Evolutionary conservation across 2,113 vertebrate genomes (phyloP).

Genomic region (Oxyruncus cristatus): DNA sequence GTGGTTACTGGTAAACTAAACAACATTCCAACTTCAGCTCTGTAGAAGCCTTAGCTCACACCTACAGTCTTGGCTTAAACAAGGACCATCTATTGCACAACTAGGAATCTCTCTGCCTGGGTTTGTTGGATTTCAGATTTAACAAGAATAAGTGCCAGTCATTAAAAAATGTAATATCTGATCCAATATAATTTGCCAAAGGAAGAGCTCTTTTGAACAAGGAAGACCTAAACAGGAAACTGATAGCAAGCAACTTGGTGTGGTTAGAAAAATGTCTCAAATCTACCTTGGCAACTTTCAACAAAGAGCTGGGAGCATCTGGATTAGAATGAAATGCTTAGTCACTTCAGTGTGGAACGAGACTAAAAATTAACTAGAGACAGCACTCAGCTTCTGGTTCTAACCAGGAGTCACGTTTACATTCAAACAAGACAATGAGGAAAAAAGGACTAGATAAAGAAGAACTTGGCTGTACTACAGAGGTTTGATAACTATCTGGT

Average conservation of each 20-base stretch:
- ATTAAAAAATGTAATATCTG: not conserved
- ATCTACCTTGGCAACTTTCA: not conserved
- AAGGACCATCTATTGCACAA: not conserved
- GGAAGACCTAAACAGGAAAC: not conserved
- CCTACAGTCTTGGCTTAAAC: not conserved
- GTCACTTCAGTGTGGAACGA: not conserved
- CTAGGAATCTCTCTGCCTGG: not conserved
- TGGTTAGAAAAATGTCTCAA: not conserved
- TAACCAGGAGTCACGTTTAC: not conserved
- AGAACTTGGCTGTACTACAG: not conserved
- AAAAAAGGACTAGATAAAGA: not conserved
- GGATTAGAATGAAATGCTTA: not conserved
- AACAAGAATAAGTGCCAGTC: not conserved
- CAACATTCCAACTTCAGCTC: not conserved
- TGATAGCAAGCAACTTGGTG: not conserved
- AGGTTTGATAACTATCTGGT: not conserved
- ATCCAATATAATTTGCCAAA: not conserved
- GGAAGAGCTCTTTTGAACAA: not conserved
- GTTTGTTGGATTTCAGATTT: not conserved
- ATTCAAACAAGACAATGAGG: not conserved
- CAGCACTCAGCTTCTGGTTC: not conserved
- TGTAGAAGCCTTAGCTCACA: not conserved
- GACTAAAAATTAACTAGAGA: not conserved
- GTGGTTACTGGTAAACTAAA: not conserved
- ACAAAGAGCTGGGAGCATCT: not conserved